Conservation (phyloP, 2,113 vertebrate genomes). For the Grantiella picta region DNA sequence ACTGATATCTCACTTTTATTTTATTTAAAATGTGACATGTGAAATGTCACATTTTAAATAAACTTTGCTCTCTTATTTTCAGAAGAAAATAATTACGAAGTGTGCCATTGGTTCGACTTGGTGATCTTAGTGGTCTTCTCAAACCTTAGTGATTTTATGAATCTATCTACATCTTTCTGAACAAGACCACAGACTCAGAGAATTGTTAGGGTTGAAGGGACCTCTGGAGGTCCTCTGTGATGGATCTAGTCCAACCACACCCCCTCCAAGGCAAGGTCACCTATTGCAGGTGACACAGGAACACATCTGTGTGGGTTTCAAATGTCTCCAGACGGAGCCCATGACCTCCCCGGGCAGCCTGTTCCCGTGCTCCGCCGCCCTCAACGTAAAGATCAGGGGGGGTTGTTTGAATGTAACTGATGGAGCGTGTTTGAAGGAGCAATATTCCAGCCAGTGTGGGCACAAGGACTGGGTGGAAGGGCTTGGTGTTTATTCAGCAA, state of each 20-base stretch:
- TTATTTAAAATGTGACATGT: no score
- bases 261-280: not conserved
- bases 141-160: not conserved
- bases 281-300: not conserved
- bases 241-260: no score
- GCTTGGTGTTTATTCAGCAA: accelerated
- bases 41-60: not conserved
- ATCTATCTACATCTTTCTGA: not conserved
- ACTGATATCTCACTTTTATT: not conserved
- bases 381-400: not conserved
- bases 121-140: not conserved
- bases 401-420: no score
- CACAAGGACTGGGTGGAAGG: no score
- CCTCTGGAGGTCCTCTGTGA: not conserved
- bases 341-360: not conserved
- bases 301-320: not conserved
- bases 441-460: not conserved
- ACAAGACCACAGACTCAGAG: not conserved
- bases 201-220: not conserved
- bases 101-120: not conserved
- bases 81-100: not conserved
- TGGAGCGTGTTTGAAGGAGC: not conserved
- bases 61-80: not conserved
- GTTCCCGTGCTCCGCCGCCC: not conserved
- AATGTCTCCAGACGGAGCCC: not conserved